phyloP scores from a whole-genome alignment of 2,888 invertebrate species.

The Criorhina ranunculi region DNA sequence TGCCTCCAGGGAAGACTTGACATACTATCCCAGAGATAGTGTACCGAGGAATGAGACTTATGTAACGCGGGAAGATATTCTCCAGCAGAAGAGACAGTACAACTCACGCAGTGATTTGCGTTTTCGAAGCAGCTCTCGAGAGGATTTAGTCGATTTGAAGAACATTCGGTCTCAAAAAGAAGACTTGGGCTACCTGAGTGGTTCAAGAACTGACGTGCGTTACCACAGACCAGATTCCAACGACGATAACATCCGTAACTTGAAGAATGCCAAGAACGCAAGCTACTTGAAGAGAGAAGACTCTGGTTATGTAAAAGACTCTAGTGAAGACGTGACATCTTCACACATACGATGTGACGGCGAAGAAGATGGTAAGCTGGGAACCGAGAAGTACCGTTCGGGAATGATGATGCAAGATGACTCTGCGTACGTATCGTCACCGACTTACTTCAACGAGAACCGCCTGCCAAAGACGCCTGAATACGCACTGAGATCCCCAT shows the following conservation, averaged over 20 bases:
- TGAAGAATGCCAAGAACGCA: slow-evolving; percentile 73
- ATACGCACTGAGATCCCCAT: slow-evolving; percentile 74
- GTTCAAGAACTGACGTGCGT: slow-evolving; percentile 80
- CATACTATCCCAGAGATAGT: slow-evolving; percentile 55
- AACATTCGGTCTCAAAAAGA: slow-evolving; percentile 81
- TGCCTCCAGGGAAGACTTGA: slow-evolving; percentile 78
- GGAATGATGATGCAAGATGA: slow-evolving; percentile 86
- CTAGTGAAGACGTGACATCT: slow-evolving; percentile 81
- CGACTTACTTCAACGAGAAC: slow-evolving; percentile 86
- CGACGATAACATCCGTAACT: slow-evolving; percentile 78
- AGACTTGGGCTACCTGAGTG: slow-evolving; percentile 80
- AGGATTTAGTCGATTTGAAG: slow-evolving; percentile 82
- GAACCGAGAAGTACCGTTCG: slow-evolving; percentile 82
- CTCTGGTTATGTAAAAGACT: slow-evolving; percentile 80
- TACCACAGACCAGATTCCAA: slow-evolving; percentile 79
- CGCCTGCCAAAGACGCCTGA: slow-evolving; percentile 84
- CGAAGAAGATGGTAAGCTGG: slow-evolving; percentile 83
- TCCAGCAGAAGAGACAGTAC: slow-evolving; percentile 83
- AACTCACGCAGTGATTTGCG: slow-evolving; percentile 82
- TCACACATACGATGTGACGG: slow-evolving; percentile 85
- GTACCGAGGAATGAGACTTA: slow-evolving; percentile 79
- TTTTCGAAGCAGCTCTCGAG: slow-evolving; percentile 82
- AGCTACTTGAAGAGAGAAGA: slow-evolving; percentile 79
- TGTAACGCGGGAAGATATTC: slow-evolving; percentile 83
- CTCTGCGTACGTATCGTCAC: slow-evolving; percentile 86